phyloP scores from a whole-genome alignment of 2,888 invertebrate species.

The Dryocosmus kuriphilus region DNA sequence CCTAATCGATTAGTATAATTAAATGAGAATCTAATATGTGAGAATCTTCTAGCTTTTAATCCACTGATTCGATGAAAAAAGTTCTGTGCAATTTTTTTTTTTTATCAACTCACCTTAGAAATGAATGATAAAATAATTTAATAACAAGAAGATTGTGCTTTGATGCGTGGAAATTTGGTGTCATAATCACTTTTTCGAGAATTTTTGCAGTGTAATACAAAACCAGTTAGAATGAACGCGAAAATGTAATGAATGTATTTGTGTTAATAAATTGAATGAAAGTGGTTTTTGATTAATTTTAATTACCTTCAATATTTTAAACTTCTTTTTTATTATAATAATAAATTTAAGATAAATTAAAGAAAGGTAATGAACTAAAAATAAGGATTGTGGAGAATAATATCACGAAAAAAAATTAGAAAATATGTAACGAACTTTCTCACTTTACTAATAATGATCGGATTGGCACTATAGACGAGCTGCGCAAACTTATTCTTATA shows the following conservation, averaged over 20 bases:
- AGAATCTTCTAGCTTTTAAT: constrained; percentile 20
- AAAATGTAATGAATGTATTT: not conserved
- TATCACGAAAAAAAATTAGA: constrained; percentile 5
- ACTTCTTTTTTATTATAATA: not conserved
- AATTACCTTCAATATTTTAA: not conserved
- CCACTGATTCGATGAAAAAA: not conserved
- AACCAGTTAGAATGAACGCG: not conserved
- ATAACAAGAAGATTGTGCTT: not conserved
- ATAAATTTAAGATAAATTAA: not conserved
- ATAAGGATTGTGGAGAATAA: not conserved
- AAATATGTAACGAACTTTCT: constrained; percentile 17
- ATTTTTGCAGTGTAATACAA: not conserved
- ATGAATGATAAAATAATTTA: constrained; percentile 13
- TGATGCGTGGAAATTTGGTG: not conserved
- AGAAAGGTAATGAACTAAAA: not conserved
- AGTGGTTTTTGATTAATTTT: not conserved
- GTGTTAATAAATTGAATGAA: constrained; percentile 16
- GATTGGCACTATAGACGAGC: constrained; percentile 28
- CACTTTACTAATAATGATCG: constrained; percentile 36
- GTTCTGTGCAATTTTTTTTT: not conserved
- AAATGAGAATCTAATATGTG: constrained; percentile 2
- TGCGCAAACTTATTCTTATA: constrained; percentile 4
- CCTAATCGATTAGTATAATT: constrained; percentile 18
- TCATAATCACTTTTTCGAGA: not conserved
- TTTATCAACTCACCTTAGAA: not conserved